A percentile compares a stretch with the other conserved stretches of the same genome.
phyloP scores from a whole-genome alignment of 2,888 invertebrate genomes.

The Oeneis ivallda region DNA sequence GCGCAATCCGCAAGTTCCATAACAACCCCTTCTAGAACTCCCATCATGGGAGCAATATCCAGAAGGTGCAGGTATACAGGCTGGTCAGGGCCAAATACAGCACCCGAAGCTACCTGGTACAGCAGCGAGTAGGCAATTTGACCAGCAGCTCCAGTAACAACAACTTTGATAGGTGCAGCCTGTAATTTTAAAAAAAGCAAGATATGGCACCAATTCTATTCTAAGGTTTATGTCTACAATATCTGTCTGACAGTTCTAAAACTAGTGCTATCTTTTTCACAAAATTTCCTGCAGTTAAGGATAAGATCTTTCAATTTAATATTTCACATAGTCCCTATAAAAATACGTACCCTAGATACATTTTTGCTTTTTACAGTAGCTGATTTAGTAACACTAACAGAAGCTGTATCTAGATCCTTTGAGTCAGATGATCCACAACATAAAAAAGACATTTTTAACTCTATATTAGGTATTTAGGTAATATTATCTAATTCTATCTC shows the following conservation, averaged over 20 bases:
- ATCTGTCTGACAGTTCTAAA: too few relatives aligned
- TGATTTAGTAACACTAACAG: slow-evolving; percentile 41
- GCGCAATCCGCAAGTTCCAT: slow-evolving; percentile 99
- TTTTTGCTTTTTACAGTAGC: slow-evolving; percentile 14
- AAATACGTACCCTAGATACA: background rate
- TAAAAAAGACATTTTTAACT: slow-evolving; percentile 46
- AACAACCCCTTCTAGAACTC: slow-evolving; percentile 97
- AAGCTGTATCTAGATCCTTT: slow-evolving; percentile 38
- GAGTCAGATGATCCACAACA: slow-evolving; percentile 49
- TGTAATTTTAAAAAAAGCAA: slow-evolving; percentile 62
- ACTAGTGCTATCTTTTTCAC: slow-evolving; percentile 2
- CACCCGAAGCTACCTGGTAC: slow-evolving; percentile 96
- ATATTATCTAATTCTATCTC: background rate
- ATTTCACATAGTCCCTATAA: background rate
- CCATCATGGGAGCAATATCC: slow-evolving; percentile 98
- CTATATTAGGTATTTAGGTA: too few relatives aligned
- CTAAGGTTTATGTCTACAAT: too few relatives aligned
- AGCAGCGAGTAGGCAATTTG: slow-evolving; percentile 99
- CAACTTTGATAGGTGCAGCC: slow-evolving; percentile 93
- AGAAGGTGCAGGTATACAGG: slow-evolving; percentile 93
- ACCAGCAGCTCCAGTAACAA: slow-evolving; percentile 99
- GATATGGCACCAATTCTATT: too few relatives aligned
- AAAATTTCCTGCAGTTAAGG: background rate
- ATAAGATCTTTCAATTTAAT: too few relatives aligned
- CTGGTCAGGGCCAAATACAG: slow-evolving; percentile 95